phyloP scores from a whole-genome alignment of 2,113 vertebrate species.

The Campylomormyrus tamandua region DNA sequence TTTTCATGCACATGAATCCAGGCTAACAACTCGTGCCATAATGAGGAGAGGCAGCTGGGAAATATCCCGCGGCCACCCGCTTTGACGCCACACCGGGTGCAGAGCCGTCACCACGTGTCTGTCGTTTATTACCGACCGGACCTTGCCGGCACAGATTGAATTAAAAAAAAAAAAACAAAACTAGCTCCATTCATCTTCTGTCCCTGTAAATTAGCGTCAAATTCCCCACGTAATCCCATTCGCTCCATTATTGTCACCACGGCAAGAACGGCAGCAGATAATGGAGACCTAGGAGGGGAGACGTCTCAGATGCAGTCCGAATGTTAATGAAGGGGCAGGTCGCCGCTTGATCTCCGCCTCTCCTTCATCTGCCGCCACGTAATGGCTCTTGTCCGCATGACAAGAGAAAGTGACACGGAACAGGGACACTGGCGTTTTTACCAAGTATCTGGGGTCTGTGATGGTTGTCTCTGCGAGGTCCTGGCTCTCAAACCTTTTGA shows the following conservation, averaged over 20 bases:
- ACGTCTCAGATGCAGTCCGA: not conserved
- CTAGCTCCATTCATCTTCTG: not conserved
- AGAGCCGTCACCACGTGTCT: not conserved
- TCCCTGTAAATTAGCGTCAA: slow-evolving; percentile 1
- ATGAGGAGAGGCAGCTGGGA: not conserved
- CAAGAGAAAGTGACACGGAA: not conserved
- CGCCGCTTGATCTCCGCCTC: not conserved
- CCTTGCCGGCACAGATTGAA: slow-evolving; percentile 2
- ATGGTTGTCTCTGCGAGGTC: not conserved
- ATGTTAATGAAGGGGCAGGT: not conserved
- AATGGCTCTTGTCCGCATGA: not conserved
- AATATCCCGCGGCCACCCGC: not conserved
- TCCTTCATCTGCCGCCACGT: not conserved
- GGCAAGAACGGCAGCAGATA: not conserved
- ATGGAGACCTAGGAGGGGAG: not conserved
- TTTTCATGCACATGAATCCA: not conserved
- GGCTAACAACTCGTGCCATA: not conserved
- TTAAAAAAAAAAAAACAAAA: slow-evolving; percentile 1
- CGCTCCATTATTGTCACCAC: not conserved
- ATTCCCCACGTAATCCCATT: not conserved
- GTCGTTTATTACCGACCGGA: not conserved
- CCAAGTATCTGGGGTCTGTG: not conserved
- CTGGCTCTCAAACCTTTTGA: not conserved
- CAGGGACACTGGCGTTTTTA: not conserved
- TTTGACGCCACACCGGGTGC: not conserved